phyloP scores from a whole-genome alignment of 2,888 invertebrate genomes.

The Deilephila elpenor region DNA sequence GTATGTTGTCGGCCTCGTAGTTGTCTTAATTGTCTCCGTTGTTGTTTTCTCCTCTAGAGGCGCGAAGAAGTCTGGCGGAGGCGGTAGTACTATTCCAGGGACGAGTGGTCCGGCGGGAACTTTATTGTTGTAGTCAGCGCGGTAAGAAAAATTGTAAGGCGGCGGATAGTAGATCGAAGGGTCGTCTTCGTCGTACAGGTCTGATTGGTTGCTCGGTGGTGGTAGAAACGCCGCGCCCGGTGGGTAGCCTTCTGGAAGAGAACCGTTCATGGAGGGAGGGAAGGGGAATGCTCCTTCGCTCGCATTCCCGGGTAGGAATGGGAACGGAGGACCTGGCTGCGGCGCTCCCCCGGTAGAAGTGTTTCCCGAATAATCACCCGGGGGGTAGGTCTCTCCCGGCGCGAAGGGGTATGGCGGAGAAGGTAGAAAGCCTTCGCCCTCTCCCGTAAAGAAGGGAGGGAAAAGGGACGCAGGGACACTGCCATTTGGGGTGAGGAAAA shows the following conservation, averaged over 20 bases:
- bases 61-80: slow-evolving; percentile 94
- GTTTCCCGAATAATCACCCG: slow-evolving; percentile 87
- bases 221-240: slow-evolving; percentile 85
- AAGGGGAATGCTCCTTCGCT: slow-evolving; percentile 83
- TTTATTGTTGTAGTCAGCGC: slow-evolving; percentile 89
- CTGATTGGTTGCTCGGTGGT: slow-evolving; percentile 90
- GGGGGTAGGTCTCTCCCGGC: slow-evolving; percentile 82
- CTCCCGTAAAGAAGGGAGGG: slow-evolving; percentile 87
- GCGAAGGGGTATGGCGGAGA: slow-evolving; percentile 85
- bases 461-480: slow-evolving; percentile 89
- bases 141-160: slow-evolving; percentile 94
- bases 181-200: slow-evolving; percentile 94
- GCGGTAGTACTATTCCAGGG: slow-evolving; percentile 94
- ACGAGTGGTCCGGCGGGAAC: slow-evolving; percentile 94
- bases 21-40: slow-evolving; percentile 58
- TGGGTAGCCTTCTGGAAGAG: slow-evolving; percentile 84
- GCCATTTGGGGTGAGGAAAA: slow-evolving; percentile 92
- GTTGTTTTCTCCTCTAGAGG: slow-evolving; percentile 84
- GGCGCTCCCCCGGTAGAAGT: slow-evolving; percentile 87
- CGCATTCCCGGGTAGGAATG: slow-evolving; percentile 85
- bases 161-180: slow-evolving; percentile 96
- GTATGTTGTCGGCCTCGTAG: slow-evolving; percentile 59
- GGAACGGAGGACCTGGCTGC: slow-evolving; percentile 86
- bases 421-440: slow-evolving; percentile 82
- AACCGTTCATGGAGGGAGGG: slow-evolving; percentile 84